These are phyloP conservation scores for Xenus cinereus DNA, from an alignment of 2,113 vertebrate genomes.

Conservation along the genomic window DNA sequence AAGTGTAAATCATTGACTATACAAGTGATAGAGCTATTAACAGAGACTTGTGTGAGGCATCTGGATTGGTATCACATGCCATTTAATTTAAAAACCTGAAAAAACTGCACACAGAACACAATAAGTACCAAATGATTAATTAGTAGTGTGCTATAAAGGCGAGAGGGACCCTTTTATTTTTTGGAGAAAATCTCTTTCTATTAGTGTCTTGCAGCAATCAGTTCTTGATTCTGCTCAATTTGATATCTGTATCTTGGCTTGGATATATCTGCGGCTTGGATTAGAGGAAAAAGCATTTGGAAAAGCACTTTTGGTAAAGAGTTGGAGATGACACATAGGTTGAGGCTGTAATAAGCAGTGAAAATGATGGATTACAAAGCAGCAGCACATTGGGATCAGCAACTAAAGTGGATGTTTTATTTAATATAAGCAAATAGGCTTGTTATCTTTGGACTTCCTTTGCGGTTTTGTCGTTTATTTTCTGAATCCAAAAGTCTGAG, in stretches of 20 bases:
- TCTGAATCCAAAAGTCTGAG: background rate
- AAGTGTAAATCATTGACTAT: background rate
- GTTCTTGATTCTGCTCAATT: background rate
- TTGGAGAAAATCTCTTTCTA: background rate
- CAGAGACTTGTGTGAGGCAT: background rate
- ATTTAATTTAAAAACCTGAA: background rate
- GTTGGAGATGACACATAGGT: background rate
- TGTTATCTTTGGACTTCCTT: background rate
- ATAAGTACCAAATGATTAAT: background rate
- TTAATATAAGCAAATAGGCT: background rate
- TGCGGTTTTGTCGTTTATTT: background rate
- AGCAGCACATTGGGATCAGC: background rate
- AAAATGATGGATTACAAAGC: background rate
- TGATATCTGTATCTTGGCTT: background rate
- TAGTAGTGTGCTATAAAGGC: background rate
- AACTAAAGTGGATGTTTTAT: background rate
- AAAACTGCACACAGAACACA: background rate
- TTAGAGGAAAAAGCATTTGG: background rate
- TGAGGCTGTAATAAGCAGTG: accelerated
- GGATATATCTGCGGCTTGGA: background rate
- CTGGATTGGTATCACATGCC: background rate
- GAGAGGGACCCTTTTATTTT: no score
- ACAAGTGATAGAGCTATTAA: background rate
- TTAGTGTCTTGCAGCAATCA: background rate
- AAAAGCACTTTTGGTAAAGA: background rate